phyloP scores from a whole-genome alignment of 2,113 vertebrate genomes.

The Spea multiplicata region DNA sequence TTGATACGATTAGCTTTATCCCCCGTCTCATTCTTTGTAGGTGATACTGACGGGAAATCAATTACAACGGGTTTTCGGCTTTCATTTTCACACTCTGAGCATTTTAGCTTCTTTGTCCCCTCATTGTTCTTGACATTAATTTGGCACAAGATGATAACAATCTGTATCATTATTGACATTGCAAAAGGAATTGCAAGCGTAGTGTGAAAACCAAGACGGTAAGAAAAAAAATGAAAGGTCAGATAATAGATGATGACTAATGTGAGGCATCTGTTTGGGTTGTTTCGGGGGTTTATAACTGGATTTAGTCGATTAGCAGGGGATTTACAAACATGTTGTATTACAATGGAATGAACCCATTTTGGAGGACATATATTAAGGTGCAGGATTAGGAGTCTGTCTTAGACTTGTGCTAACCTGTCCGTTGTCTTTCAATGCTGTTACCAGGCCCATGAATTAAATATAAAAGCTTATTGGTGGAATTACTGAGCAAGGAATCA shows the following conservation, averaged over 20 bases:
- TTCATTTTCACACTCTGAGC: constrained; percentile 52
- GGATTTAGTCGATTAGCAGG: not conserved
- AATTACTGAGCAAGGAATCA: too few species aligned
- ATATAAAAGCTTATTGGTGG: too few species aligned
- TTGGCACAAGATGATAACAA: constrained; percentile 45
- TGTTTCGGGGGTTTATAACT: not conserved
- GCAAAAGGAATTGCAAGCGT: constrained; percentile 38
- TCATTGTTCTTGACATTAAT: rapidly evolving
- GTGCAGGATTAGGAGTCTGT: not conserved
- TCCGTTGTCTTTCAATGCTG: too few species aligned
- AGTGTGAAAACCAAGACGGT: constrained; percentile 50
- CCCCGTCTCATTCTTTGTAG: constrained; percentile 62
- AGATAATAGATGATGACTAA: constrained; percentile 13
- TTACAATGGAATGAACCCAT: not conserved
- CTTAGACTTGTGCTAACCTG: not conserved
- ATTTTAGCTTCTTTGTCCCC: constrained; percentile 33
- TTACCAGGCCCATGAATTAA: too few species aligned
- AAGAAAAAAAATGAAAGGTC: constrained; percentile 5
- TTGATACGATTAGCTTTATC: constrained; percentile 74
- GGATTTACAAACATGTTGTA: constrained; percentile 1
- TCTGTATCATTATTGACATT: constrained; percentile 48
- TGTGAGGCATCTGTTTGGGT: not conserved
- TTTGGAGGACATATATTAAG: not conserved
- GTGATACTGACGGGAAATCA: constrained; percentile 62
- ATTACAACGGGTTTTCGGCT: constrained; percentile 56